Evolutionary conservation across 2,113 vertebrate genomes (phyloP).

Genomic region (Anser brachyrhynchus): DNA sequence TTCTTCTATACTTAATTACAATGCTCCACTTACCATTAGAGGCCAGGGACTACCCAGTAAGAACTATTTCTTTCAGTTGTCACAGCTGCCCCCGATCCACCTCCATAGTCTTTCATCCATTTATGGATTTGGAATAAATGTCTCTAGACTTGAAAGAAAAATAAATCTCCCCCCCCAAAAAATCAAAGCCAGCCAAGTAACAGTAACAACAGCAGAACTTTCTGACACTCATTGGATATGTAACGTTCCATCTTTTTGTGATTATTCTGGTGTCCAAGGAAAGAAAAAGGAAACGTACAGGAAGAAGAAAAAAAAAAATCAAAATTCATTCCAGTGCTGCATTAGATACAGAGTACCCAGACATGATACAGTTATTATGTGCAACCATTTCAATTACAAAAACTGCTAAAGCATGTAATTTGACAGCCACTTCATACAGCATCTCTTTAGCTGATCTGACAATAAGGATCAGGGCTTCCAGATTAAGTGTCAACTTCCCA

Average conservation of each 20-base stretch:
- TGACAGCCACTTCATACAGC: conserved; percentile 9
- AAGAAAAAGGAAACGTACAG: not conserved
- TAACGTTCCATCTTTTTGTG: not conserved
- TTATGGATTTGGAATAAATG: not conserved
- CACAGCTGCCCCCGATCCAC: not conserved
- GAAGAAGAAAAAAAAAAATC: not conserved
- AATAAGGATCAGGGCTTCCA: not conserved
- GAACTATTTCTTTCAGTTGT: not conserved
- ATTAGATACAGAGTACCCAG: conserved; percentile 35
- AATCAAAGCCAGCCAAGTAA: not conserved
- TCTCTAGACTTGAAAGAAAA: not conserved
- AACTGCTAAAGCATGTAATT: conserved; percentile 50
- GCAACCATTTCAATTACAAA: conserved; percentile 59
- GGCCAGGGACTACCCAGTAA: not conserved
- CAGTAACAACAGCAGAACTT: not conserved
- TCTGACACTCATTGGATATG: not conserved
- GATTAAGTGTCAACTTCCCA: not conserved
- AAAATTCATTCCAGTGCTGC: conserved; percentile 14
- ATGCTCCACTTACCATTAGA: not conserved
- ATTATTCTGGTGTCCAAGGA: not conserved
- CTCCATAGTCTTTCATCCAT: not conserved
- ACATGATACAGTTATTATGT: conserved; percentile 37
- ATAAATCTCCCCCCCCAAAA: not conserved
- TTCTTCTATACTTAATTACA: not conserved
- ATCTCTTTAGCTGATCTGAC: conserved; percentile 25